Conservation (phyloP, 2,797 vertebrate species). For the Bradypus variegatus region DNA sequence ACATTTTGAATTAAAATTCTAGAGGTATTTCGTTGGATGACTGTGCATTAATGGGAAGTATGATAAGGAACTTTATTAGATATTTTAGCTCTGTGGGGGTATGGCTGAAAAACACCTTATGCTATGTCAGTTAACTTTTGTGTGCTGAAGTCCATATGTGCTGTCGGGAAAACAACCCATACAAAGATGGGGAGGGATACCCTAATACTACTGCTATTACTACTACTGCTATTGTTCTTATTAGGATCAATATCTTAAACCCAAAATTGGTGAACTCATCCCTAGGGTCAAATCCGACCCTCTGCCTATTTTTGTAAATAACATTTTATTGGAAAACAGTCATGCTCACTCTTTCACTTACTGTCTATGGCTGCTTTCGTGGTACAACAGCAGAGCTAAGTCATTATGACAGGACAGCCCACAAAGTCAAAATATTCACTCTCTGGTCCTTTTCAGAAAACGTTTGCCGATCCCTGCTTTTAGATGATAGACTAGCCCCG, state of each 20-base stretch:
- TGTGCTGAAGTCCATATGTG: not conserved
- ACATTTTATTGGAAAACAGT: slow-evolving; percentile 3
- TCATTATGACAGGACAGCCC: fast-evolving
- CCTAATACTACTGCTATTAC: not conserved
- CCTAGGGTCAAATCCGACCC: not conserved
- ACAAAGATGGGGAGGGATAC: fast-evolving
- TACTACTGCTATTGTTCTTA: not conserved
- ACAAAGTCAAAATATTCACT: not conserved
- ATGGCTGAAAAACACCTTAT: not conserved
- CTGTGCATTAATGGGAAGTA: not conserved
- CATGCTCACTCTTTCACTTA: not conserved
- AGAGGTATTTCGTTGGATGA: not conserved
- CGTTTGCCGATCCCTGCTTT: fast-evolving
- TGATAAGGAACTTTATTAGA: not conserved
- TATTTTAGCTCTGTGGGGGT: not conserved
- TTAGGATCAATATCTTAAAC: not conserved
- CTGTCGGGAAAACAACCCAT: not conserved
- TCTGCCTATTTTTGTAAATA: not conserved
- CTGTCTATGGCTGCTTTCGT: not conserved
- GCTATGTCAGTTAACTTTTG: not conserved
- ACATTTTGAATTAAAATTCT: not conserved
- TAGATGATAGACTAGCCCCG: not conserved
- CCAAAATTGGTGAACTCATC: not conserved
- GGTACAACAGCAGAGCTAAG: not conserved
- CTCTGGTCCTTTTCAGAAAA: not conserved